These are phyloP conservation scores for Hypotaenidia okinawae DNA, from an alignment of 2,797 vertebrate genomes.

Conservation along the genomic window DNA sequence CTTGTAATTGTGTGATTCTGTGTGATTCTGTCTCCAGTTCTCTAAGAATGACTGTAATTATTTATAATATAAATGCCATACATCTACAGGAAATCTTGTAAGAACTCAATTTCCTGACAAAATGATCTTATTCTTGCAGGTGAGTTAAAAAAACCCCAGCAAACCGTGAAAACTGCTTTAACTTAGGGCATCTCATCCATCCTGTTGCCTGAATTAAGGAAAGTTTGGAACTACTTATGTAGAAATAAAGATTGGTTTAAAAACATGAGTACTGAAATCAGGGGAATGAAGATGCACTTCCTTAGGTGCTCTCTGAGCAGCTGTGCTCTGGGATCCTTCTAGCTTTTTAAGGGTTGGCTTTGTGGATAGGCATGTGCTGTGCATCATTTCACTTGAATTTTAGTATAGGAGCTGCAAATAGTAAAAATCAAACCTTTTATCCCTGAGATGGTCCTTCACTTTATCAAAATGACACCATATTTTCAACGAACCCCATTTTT, in stretches of 20 bases:
- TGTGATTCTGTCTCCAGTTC: not conserved
- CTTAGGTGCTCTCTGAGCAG: not conserved
- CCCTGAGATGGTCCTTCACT: not conserved
- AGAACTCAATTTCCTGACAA: not conserved
- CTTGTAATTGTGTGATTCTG: too few species aligned
- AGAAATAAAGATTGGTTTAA: not conserved
- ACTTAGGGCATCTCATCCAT: not conserved
- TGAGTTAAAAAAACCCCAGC: not conserved
- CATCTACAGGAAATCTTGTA: not conserved
- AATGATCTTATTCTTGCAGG: not conserved
- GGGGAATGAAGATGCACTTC: not conserved
- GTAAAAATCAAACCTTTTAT: conserved; percentile 13
- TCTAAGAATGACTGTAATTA: not conserved
- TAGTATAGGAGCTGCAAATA: not conserved
- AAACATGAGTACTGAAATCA: not conserved
- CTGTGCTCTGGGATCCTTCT: not conserved
- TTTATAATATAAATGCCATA: not conserved
- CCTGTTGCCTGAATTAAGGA: not conserved
- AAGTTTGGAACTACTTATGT: not conserved
- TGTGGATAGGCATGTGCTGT: not conserved
- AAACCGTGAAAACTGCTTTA: not conserved
- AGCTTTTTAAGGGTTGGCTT: not conserved
- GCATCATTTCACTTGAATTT: conserved; percentile 9
- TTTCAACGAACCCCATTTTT: not conserved
- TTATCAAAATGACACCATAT: conserved; percentile 15